Evolutionary conservation across 2,888 invertebrate species (phyloP), one percentile per base, ranked within the genome.

Genomic region (Brenthis ino): DNA sequence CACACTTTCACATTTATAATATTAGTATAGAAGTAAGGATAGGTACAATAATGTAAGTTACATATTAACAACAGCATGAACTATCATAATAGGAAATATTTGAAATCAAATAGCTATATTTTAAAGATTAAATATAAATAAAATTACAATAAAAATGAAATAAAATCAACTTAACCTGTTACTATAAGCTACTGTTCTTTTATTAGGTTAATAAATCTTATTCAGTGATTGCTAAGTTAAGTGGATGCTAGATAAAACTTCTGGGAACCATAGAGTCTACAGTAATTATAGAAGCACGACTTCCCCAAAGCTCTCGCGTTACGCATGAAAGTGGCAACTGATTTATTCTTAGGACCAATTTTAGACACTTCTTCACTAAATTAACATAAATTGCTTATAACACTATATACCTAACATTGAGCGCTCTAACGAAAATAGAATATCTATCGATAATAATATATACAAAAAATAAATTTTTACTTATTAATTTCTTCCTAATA

Each of bases 281-380:
- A n/a, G 54, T 48, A 55, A 51, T 53, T 67, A 61, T 43, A 16
- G 50, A 56, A 67, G 61, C 50, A 8, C 61, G 58, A 43, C 48
- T 67, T 55, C 50, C 51, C 37, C 13, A 51, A 53, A 13, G 58
- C 61, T 67, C 50, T 47, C n/a, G 48, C n/a, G 37, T 24, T 58
- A 60, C 55, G 57, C 80, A 37, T 37, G 72, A 83, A 85, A 84
- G 79, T 79, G 80, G 80, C 67, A 58, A 80, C 81, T 75, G 78
- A 84, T 83, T 84, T 87, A 87, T 87, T 86, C 80, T 84, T 83
- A 82, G 83, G 74, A 75, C 77, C 78, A 85, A 82, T 82, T 85
- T 85, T 83, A 85, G 85, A 80, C 78, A 71, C 74, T 57, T 77
- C 77, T 78, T 77, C 79, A 77, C 79, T 84, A 85, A 86, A 85